A percentile compares a stretch with the other conserved stretches of the same genome.
phyloP scores from a whole-genome alignment of 2,113 vertebrate species.

The Phylloscopus whistleri region DNA sequence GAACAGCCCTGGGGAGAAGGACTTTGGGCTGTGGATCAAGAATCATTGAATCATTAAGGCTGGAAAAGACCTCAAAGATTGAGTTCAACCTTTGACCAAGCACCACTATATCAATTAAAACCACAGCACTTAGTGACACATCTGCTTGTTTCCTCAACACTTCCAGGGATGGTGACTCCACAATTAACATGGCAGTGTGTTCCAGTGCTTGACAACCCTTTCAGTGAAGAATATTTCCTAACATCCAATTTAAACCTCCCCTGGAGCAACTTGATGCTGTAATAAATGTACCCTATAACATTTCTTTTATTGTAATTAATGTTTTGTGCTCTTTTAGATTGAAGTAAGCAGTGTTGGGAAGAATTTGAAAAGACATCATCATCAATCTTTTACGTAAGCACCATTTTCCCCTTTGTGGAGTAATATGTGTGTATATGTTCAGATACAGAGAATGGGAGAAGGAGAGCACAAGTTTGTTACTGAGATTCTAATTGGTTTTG shows the following conservation, averaged over 20 bases:
- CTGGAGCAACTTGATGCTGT: neutral
- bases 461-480: neutral
- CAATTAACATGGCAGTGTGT: neutral
- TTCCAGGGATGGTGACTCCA: neutral
- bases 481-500: neutral
- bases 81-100: neutral
- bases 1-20: neutral
- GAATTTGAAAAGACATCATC: slow-evolving; percentile 62
- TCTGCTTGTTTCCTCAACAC: neutral
- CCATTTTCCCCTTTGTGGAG: neutral
- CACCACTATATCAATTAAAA: neutral
- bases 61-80: neutral
- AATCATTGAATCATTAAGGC: neutral
- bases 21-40: neutral
- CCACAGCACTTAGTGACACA: too few relatives aligned
- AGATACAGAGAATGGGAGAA: neutral
- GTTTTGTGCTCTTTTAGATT: slow-evolving; percentile 64
- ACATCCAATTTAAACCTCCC: neutral
- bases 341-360: slow-evolving; percentile 64
- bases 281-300: neutral
- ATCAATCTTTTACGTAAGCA: slow-evolving; percentile 76
- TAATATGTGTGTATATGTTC: neutral
- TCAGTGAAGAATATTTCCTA: neutral
- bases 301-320: neutral
- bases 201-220: neutral